Conservation (phyloP, 2,113 vertebrate species). For the Hippocampus guttulatus region DNA sequence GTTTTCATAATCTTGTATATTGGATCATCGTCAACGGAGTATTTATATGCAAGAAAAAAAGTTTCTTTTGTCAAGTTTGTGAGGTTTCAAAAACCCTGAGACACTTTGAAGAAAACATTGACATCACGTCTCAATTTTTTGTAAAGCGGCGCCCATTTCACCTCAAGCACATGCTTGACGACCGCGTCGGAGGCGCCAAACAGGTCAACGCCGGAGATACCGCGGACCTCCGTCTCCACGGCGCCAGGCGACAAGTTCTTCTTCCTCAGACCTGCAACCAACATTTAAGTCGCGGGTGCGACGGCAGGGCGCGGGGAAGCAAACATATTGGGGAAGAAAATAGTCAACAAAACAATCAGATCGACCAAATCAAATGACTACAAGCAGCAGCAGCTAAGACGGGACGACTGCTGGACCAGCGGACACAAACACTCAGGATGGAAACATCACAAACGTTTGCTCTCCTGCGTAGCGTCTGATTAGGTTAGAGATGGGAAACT, state of each 20-base stretch:
- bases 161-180: conserved; percentile 95
- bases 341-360: conserved; percentile 14
- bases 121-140: background rate
- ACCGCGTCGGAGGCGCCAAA: conserved; percentile 93
- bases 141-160: conserved; percentile 28
- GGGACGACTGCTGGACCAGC: conserved; percentile 49
- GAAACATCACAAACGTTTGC: conserved; percentile 49
- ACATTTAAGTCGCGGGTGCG: conserved; percentile 55
- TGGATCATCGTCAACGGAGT: too few relatives aligned
- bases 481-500: conserved; percentile 37
- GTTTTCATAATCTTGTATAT: too few relatives aligned
- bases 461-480: conserved; percentile 43
- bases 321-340: conserved; percentile 31
- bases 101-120: background rate
- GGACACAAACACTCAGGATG: conserved; percentile 43
- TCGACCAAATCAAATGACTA: background rate
- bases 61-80: background rate
- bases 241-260: conserved; percentile 94
- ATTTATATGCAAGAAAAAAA: too few relatives aligned
- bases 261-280: conserved; percentile 86
- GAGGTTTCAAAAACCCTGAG: background rate
- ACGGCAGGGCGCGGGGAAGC: background rate
- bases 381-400: background rate
- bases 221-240: conserved; percentile 87
- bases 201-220: conserved; percentile 89